Evolutionary conservation across 2,797 vertebrate species (phyloP).

Genomic region (Phrynocephalus vlangalii): DNA sequence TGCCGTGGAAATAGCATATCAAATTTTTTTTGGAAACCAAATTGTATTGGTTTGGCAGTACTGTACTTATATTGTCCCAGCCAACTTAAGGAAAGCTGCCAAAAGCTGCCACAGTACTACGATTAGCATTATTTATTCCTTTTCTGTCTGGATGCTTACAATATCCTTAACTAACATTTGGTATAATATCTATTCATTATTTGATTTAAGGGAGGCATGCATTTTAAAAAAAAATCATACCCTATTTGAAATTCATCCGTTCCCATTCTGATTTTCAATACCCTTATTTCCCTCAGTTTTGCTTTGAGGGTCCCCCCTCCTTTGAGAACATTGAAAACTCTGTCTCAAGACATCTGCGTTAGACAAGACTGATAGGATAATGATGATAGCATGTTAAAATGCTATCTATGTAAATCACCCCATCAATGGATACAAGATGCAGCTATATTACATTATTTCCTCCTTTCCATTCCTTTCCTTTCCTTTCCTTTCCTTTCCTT

Average conservation of each 20-base stretch:
- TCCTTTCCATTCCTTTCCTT: constrained; percentile 65
- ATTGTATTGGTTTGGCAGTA: constrained; percentile 33
- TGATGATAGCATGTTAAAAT: constrained; percentile 86
- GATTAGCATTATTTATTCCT: constrained; percentile 75
- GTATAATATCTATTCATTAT: constrained; percentile 73
- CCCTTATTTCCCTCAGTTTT: constrained; percentile 77
- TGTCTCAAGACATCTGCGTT: constrained; percentile 78
- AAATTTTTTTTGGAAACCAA: constrained; percentile 48
- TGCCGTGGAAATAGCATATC: constrained; percentile 19
- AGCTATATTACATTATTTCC: constrained; percentile 81
- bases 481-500: too few relatives aligned
- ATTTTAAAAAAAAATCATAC: constrained; percentile 36
- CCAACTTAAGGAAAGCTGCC: constrained; percentile 52
- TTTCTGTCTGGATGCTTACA: constrained; percentile 60
- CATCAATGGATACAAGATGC: constrained; percentile 85
- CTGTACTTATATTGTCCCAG: constrained; percentile 57
- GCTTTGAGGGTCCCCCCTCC: constrained; percentile 64
- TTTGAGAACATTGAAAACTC: constrained; percentile 78
- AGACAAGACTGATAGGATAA: constrained; percentile 87
- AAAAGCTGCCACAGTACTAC: constrained; percentile 54
- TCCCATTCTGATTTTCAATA: constrained; percentile 73
- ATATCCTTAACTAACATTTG: constrained; percentile 74
- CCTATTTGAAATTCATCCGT: constrained; percentile 56
- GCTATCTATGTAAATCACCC: constrained; percentile 86
- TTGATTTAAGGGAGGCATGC: constrained; percentile 47